Evolutionary conservation across 2,797 vertebrate genomes (phyloP).

Genomic region (Falco berigora): DNA sequence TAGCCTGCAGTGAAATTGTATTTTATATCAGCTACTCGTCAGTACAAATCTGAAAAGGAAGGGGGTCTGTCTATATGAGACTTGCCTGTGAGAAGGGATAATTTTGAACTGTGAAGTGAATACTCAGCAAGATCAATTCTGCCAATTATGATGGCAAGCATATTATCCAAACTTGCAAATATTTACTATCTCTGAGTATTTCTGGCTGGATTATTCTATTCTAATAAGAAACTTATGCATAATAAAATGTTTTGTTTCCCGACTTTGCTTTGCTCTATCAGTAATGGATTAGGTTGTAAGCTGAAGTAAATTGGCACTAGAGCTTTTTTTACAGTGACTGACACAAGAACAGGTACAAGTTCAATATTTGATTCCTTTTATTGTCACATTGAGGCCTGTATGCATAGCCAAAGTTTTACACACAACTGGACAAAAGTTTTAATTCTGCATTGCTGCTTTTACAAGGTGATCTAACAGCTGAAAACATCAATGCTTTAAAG

Average conservation of each 20-base stretch:
- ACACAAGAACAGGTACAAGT: background rate
- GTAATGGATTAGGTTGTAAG: background rate
- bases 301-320: background rate
- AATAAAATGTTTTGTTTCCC: background rate
- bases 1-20: background rate
- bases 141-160: background rate
- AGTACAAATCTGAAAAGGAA: background rate
- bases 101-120: background rate
- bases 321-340: background rate
- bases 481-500: conserved; percentile 11
- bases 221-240: background rate
- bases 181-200: background rate
- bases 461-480: conserved; percentile 18
- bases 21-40: background rate
- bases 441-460: background rate
- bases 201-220: background rate
- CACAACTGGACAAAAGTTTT: background rate
- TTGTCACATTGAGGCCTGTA: background rate
- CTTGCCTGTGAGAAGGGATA: background rate
- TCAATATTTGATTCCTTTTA: background rate
- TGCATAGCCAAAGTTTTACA: background rate
- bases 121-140: background rate
- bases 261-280: background rate
- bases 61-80: background rate
- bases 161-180: conserved; percentile 7